Base-by-base conservation (phyloP, 2,888 invertebrate species). In the Melanostoma scalare region DNA sequence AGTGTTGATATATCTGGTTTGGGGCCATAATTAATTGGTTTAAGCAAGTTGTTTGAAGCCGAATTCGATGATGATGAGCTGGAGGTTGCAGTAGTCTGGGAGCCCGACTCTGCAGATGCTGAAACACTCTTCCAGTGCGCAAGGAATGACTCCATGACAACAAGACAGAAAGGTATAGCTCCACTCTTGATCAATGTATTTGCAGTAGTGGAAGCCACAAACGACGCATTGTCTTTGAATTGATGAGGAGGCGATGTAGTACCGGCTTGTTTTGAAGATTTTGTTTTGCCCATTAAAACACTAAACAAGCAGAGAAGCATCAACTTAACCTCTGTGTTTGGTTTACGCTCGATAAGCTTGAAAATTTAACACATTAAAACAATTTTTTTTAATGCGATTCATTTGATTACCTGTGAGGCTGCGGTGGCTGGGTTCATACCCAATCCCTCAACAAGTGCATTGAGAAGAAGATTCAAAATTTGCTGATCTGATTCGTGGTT, bases 1-100 rank as follows among this genome's bases (percentile, higher is more conserved):
- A 99, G 97, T 6, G 98, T 98, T 4, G 97, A 96, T 96, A 98
- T 97, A 89, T 99, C 98, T 0, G 98, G 98, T 55, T 96, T 94
- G 0, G 97, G 94, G 42, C 95, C 94, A 1, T 95, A 94, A 9
- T 95, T 94, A 87, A 95, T 96, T 48, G 96, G 96, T 89, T 96
- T 97, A 50, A 98, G 91, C 50, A 98, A 92, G 85, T 88, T 89
- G 44, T 88, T 89, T 93, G 95, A 48, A 95, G 95, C 30, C 6
- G 82, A 60, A 4, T 67, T 79, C 0, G 60, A 55, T 1, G 86
- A 78, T 6, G 81, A 61, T 3, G 86, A 4, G 0, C 60, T 63
- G 6, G 85, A 44, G 5, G 56, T 6, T 4, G 42, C 20, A 6
- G 48, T 10, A 53, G 8, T 56, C 30, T 20, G 63, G 36, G 82